These are phyloP conservation scores for Kradibia gibbosae DNA, from an alignment of 1,140 invertebrate genomes.

Conservation along the genomic window DNA sequence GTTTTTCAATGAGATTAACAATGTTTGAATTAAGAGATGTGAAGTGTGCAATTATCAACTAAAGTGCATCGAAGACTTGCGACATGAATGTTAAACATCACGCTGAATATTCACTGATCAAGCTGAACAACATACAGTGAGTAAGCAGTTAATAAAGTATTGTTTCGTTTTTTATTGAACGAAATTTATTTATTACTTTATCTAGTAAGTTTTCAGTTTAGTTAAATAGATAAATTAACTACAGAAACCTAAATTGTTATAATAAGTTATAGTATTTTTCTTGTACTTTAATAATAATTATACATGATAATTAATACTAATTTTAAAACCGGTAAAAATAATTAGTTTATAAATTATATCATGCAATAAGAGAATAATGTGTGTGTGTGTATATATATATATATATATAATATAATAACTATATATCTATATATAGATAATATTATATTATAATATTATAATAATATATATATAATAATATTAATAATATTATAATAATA, in stretches of 20 bases:
- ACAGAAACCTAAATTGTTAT: neutral
- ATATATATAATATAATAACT: too few relatives aligned
- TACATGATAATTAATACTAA: neutral
- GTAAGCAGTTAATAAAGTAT: constrained; percentile 14
- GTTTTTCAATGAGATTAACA: neutral
- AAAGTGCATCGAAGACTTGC: constrained; percentile 7
- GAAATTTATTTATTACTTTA: constrained; percentile 14
- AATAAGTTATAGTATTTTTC: constrained; percentile 11
- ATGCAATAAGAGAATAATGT: too few relatives aligned
- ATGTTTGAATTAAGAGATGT: neutral
- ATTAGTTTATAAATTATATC: too few relatives aligned
- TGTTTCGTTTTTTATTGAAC: neutral
- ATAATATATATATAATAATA: neutral
- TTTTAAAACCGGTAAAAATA: too few relatives aligned
- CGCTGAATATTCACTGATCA: neutral
- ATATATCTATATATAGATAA: too few relatives aligned
- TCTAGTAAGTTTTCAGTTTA: neutral
- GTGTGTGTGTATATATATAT: too few relatives aligned
- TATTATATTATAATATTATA: too few relatives aligned
- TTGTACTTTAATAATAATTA: constrained; percentile 1
- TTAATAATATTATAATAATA: neutral
- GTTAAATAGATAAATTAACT: neutral
- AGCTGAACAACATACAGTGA: constrained; percentile 34
- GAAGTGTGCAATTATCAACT: constrained; percentile 4
- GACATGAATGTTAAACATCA: neutral